phyloP scores from a whole-genome alignment of 2,888 invertebrate genomes.

The Nasonovia ribisnigri region DNA sequence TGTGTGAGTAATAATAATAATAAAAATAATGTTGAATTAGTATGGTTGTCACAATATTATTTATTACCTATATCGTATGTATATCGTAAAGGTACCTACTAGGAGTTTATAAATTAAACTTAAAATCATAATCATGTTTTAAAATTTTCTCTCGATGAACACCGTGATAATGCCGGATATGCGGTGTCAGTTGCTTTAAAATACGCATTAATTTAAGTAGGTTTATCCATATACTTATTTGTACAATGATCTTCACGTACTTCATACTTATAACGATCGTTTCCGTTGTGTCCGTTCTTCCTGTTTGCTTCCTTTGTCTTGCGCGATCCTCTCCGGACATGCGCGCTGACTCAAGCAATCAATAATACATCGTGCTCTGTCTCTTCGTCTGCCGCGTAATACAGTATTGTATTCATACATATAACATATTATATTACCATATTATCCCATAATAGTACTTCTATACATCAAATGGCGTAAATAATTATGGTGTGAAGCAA shows the following conservation, averaged over 20 bases:
- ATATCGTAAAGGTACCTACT: background rate
- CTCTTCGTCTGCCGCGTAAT: constrained; percentile 12
- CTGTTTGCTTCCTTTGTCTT: background rate
- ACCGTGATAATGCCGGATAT: background rate
- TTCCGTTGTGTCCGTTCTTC: constrained; percentile 26
- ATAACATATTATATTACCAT: background rate
- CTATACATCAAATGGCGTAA: constrained; percentile 54
- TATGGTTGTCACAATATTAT: background rate
- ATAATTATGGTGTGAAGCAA: constrained; percentile 55
- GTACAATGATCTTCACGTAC: background rate
- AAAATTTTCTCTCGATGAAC: background rate
- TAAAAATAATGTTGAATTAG: background rate
- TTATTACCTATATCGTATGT: background rate
- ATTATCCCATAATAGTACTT: background rate
- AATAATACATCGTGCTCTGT: background rate
- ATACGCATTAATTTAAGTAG: background rate
- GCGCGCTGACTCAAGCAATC: background rate
- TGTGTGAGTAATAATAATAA: background rate
- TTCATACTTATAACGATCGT: background rate
- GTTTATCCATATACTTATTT: background rate
- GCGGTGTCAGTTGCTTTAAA: background rate
- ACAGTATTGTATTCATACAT: background rate
- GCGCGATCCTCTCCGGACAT: background rate
- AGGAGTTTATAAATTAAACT: background rate
- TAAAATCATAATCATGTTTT: background rate